Conservation (phyloP, 2,797 vertebrate genomes). For the Chelidonichthys spinosus region DNA sequence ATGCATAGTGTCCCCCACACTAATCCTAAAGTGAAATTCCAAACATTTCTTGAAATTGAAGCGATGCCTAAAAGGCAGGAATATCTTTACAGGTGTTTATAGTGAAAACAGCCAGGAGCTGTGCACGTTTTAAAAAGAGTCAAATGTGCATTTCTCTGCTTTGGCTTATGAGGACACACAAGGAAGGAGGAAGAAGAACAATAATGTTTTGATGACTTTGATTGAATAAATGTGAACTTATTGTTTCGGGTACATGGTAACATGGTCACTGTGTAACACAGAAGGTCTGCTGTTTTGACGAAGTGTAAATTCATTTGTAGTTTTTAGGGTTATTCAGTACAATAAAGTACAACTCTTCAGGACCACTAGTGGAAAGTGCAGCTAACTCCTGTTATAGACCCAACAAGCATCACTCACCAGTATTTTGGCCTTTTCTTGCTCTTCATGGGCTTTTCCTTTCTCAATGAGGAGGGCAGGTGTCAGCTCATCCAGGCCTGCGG, state of each 20-base stretch:
- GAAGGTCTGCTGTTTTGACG: neutral
- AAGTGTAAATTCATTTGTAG: neutral
- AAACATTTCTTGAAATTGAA: neutral
- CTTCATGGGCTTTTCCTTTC: conserved; percentile 69
- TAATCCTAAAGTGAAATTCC: neutral
- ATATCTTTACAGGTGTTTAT: neutral
- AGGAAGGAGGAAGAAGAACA: neutral
- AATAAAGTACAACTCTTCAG: neutral
- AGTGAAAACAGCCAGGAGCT: neutral
- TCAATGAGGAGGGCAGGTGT: conserved; percentile 56
- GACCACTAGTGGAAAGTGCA: neutral
- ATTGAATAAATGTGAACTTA: neutral
- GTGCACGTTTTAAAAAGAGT: neutral
- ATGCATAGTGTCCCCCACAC: neutral
- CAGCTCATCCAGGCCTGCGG: conserved; percentile 45
- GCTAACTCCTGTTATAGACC: neutral
- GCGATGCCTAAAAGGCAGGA: neutral
- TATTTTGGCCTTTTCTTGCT: conserved; percentile 80
- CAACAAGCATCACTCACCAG: conserved; percentile 84
- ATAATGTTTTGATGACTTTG: neutral
- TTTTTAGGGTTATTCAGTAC: neutral
- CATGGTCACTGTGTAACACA: neutral
- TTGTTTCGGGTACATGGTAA: neutral
- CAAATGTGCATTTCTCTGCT: neutral
- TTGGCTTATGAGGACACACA: neutral